These are phyloP conservation scores for Rhynchophorus ferrugineus DNA, from an alignment of 1,140 invertebrate species.

Conservation along the genomic window DNA sequence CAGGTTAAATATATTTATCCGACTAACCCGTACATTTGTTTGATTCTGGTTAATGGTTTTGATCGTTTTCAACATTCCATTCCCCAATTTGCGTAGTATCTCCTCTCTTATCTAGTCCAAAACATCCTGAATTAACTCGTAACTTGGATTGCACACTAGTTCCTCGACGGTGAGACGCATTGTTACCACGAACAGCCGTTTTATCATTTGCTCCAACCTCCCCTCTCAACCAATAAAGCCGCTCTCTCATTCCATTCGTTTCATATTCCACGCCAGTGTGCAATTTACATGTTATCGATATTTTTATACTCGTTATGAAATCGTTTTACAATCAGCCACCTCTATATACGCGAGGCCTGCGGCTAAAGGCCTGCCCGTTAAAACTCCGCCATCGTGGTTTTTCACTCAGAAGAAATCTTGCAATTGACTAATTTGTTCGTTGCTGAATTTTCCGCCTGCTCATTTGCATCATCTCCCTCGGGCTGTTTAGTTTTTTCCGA, in stretches of 20 bases:
- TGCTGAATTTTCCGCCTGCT: slow-evolving; percentile 3
- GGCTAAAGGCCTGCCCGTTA: slow-evolving; percentile 16
- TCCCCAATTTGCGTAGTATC: slow-evolving; percentile 10
- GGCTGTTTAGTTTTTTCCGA: background rate
- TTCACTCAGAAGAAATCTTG: slow-evolving; percentile 17
- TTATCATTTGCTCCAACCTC: slow-evolving; percentile 34
- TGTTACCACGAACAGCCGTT: slow-evolving; percentile 38
- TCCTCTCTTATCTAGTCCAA: slow-evolving; percentile 22
- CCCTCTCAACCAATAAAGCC: slow-evolving; percentile 38
- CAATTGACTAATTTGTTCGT: slow-evolving; percentile 15
- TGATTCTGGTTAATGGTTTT: too few species aligned
- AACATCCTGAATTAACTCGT: slow-evolving; percentile 34
- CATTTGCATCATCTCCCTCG: slow-evolving; percentile 1
- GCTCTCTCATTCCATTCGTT: slow-evolving; percentile 41
- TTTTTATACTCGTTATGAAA: slow-evolving; percentile 41
- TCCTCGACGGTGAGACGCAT: slow-evolving; percentile 32
- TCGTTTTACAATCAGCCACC: slow-evolving; percentile 37
- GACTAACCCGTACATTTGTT: too few species aligned
- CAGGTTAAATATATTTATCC: too few species aligned
- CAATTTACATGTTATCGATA: slow-evolving; percentile 43
- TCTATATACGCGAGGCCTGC: slow-evolving; percentile 19
- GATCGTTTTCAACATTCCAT: too few species aligned
- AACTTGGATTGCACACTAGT: slow-evolving; percentile 37
- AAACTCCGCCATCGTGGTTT: slow-evolving; percentile 7
- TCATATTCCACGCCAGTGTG: slow-evolving; percentile 36